Evolutionary conservation across 2,888 invertebrate species (phyloP).

Genomic region (Deilephila elpenor): DNA sequence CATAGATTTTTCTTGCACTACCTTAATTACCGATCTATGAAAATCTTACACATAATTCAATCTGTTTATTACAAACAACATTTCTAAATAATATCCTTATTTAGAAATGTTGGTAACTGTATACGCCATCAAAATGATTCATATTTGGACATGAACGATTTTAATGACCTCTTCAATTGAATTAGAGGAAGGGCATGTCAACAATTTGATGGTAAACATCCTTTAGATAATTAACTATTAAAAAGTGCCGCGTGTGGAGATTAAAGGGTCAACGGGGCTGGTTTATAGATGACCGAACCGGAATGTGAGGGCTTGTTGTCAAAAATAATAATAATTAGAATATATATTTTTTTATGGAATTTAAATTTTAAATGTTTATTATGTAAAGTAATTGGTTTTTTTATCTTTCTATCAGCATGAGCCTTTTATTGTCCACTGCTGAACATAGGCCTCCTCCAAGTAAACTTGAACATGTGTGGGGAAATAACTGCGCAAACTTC

Average conservation of each 20-base stretch:
- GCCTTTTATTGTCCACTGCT: too few species aligned
- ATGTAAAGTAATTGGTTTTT: too few species aligned
- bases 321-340: background rate
- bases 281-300: background rate
- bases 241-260: background rate
- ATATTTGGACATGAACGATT: background rate
- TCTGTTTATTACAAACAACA: background rate
- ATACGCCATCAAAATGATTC: background rate
- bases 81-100: too few species aligned
- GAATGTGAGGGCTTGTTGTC: background rate
- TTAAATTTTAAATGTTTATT: too few species aligned
- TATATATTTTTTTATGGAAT: too few species aligned
- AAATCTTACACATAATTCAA: background rate
- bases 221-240: conserved; percentile 20
- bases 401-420: too few species aligned
- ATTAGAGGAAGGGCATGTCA: conserved; percentile 12
- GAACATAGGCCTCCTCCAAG: too few species aligned
- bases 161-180: conserved; percentile 24
- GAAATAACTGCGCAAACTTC: too few species aligned
- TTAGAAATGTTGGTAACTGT: too few species aligned
- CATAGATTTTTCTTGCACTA: too few species aligned
- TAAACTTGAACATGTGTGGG: too few species aligned
- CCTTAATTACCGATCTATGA: too few species aligned
- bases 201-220: conserved; percentile 23
- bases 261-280: background rate